These are phyloP conservation scores for Eumaeus atala DNA, from an alignment of 1,140 invertebrate species.

Conservation along the genomic window DNA sequence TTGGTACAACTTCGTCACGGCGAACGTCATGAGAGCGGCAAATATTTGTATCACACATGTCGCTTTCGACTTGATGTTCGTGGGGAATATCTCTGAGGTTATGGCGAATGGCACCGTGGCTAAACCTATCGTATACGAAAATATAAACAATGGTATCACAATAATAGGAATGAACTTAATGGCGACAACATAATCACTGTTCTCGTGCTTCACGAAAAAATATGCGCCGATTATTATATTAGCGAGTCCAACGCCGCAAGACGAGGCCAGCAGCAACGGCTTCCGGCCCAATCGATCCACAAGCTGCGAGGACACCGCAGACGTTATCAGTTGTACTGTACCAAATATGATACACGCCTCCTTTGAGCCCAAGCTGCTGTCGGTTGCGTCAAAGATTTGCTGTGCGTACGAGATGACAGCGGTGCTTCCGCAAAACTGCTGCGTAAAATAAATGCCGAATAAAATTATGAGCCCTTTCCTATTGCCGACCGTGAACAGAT, in stretches of 20 bases:
- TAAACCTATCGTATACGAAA: constrained; percentile 82
- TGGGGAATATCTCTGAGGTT: constrained; percentile 84
- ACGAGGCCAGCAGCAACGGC: constrained; percentile 79
- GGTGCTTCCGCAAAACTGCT: constrained; percentile 86
- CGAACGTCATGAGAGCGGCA: constrained; percentile 76
- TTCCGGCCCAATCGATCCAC: constrained; percentile 83
- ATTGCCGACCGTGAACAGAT: constrained; percentile 76
- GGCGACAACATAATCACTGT: constrained; percentile 47
- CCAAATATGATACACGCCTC: constrained; percentile 80
- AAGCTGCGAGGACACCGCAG: constrained; percentile 77
- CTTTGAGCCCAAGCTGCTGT: constrained; percentile 67
- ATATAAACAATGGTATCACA: constrained; percentile 81
- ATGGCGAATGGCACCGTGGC: constrained; percentile 83
- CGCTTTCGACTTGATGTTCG: constrained; percentile 81
- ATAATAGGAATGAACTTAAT: constrained; percentile 78
- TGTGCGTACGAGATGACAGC: constrained; percentile 84
- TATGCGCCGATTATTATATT: constrained; percentile 77
- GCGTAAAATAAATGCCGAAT: constrained; percentile 80
- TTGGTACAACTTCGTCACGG: constrained; percentile 83
- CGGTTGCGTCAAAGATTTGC: constrained; percentile 79
- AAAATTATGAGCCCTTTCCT: constrained; percentile 79
- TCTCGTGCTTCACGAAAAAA: constrained; percentile 73
- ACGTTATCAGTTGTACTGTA: constrained; percentile 78
- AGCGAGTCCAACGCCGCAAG: constrained; percentile 71
- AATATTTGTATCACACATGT: constrained; percentile 73